Base-by-base conservation (phyloP, 64 coral and sea anemone genomes). In the Actinia tenebrosa region DNA sequence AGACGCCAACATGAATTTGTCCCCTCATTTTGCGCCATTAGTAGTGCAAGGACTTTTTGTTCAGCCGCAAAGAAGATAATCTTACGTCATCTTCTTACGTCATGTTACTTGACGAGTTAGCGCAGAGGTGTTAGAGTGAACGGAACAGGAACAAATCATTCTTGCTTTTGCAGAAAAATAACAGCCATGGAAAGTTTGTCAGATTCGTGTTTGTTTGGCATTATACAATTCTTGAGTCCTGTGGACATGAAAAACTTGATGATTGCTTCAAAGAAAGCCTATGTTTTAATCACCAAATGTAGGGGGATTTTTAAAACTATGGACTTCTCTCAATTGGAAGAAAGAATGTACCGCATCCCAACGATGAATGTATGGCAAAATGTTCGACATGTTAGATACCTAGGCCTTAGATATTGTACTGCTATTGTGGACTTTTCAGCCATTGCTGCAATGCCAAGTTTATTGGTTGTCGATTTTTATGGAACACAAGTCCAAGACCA, bases 191-290 rank as follows among this genome's bases (percentile, higher is more conserved):
- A 64, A 53, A 16, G 45, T 83, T 83, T 83, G 45, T 17, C 45
- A 83, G 80, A 83, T 56, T 53, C 45, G 1, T 80, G 47, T 44
- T 80, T 45, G 37, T 11, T 80, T 11, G 3, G 1, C 19, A 80
- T 44, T n/a, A 80, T 52, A 80, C 78, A 80, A 80, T 56, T 56
- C 47, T 83, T 83, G 61, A 20, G 15, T 45, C 45, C 55, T 50
- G 55, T 56, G 55, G 80, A 83, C n/a, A 53, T 83, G n/a, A 83
- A 54, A 43, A 46, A 83, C 43, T 83, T 83, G 11, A 53, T 56
- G 55, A 83, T 83, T 56, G 45, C 80, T 56, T 83, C 55, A 56
- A 56, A 43, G 55, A 56, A 56, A 64, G 61, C 11, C 61, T 64
- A 64, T 16, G 3, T 64, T 64, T 64, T 64, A 64, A 19, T 64